phyloP scores from a whole-genome alignment of 2,113 vertebrate species.

The Phaetusa simplex region DNA sequence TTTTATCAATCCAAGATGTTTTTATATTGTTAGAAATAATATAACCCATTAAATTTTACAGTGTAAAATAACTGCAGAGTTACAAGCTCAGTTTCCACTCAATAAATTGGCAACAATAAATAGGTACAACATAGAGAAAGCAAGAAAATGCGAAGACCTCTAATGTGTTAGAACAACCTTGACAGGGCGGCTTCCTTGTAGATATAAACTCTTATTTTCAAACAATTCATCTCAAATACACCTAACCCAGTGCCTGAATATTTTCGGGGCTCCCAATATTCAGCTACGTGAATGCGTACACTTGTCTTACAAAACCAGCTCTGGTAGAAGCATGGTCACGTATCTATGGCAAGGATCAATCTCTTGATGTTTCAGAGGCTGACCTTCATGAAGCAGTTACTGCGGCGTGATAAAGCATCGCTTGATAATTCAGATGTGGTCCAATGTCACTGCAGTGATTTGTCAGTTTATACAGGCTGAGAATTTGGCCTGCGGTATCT shows the following conservation, averaged over 20 bases:
- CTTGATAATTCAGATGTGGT: background rate
- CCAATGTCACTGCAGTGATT: background rate
- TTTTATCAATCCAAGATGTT: background rate
- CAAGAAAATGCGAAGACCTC: background rate
- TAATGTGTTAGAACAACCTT: background rate
- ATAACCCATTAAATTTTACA: slow-evolving; percentile 19
- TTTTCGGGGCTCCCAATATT: background rate
- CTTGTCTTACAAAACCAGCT: background rate
- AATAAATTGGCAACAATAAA: background rate
- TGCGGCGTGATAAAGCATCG: background rate
- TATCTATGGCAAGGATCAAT: background rate
- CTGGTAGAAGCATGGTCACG: background rate
- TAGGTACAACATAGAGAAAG: background rate
- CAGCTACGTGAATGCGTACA: background rate
- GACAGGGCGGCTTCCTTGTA: background rate
- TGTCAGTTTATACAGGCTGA: background rate
- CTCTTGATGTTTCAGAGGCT: background rate
- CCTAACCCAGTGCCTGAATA: background rate
- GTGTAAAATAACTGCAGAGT: background rate
- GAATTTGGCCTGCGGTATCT: background rate
- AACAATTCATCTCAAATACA: background rate
- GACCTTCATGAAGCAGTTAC: background rate
- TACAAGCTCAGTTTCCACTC: slow-evolving; percentile 15
- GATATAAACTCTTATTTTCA: background rate
- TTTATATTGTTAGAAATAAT: background rate